These are phyloP conservation scores for Wasmannia auropunctata DNA, from an alignment of 1,140 invertebrate genomes.

Conservation along the genomic window DNA sequence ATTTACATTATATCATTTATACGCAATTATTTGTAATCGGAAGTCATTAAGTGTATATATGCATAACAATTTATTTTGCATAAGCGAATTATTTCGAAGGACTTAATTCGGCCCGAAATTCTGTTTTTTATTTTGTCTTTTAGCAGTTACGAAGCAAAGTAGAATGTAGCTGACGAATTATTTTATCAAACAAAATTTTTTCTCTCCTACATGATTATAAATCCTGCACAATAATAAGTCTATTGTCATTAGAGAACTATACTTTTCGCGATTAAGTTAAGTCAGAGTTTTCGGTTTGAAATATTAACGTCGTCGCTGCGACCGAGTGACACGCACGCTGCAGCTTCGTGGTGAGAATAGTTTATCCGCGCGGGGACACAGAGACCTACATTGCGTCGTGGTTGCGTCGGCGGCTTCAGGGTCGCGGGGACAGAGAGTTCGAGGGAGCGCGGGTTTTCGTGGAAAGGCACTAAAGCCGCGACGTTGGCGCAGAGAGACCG, in stretches of 20 bases:
- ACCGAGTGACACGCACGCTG: not conserved
- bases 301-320: not conserved
- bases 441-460: slow-evolving; percentile 74
- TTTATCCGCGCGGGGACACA: slow-evolving; percentile 68
- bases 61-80: not conserved
- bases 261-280: not conserved
- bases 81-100: slow-evolving; percentile 2
- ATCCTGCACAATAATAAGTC: too few relatives aligned
- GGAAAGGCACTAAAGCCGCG: slow-evolving; percentile 79
- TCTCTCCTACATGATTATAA: too few relatives aligned
- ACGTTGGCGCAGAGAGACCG: slow-evolving; percentile 73
- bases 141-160: not conserved
- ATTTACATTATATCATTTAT: slow-evolving; percentile 21
- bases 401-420: slow-evolving; percentile 22
- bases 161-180: not conserved
- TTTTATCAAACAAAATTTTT: not conserved
- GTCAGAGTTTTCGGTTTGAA: not conserved
- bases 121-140: not conserved
- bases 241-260: not conserved
- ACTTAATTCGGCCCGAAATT: slow-evolving; percentile 8
- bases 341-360: not conserved
- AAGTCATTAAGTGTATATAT: not conserved
- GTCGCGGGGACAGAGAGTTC: not conserved
- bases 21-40: slow-evolving; percentile 30
- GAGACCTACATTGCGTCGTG: slow-evolving; percentile 76